Evolutionary conservation across 2,797 vertebrate species (phyloP), one percentile per base, ranked within the genome.

Genomic region (Gymnopithys bicolor): DNA sequence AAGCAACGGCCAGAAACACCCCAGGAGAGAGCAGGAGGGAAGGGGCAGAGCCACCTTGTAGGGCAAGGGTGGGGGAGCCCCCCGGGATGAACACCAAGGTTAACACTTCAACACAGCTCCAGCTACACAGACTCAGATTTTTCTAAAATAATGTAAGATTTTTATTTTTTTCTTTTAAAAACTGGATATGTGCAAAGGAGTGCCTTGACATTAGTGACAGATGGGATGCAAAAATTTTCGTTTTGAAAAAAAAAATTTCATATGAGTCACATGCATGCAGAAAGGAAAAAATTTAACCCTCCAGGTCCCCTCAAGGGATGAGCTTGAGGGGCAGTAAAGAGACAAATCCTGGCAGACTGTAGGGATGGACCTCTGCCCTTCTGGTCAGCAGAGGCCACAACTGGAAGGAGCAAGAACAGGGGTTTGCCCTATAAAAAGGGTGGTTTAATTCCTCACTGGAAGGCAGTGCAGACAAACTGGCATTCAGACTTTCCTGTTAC

Each of bases 131-230:
- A 52, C 55, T 45, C 51, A 4, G 32, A 75, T 52, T 75, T 90
- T 67, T 87, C 88, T 76, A 83, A 92, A 91, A 77, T 64, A 84
- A 76, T 64, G 77, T 69, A 71, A 56, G 33, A 45, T 64, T 94
- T 85, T 76, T 66, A 3, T 3, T 35, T 63, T n/a, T 62, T 67
- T 33, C 33, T 28, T 19, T 32, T 9, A 9, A 2, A 59, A 35
- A n/a, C 2, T 37, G 52, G 52, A 91, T 96, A 77, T 90, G 73
- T 87, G 94, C 75, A 94, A 85, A 83, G 69, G 73, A 95, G 49
- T 68, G 80, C 89, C 79, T 93, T 93, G 84, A 91, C 93, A 95
- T 92, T 92, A 87, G 75, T 93, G 93, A 92, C 93, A 97, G 97
- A 97, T 96, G 96, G 96, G 85, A 95, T 81, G 32, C 68, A 92